Conservation (phyloP, 1,140 invertebrate genomes). For the Leptoteleia sp. region DNA sequence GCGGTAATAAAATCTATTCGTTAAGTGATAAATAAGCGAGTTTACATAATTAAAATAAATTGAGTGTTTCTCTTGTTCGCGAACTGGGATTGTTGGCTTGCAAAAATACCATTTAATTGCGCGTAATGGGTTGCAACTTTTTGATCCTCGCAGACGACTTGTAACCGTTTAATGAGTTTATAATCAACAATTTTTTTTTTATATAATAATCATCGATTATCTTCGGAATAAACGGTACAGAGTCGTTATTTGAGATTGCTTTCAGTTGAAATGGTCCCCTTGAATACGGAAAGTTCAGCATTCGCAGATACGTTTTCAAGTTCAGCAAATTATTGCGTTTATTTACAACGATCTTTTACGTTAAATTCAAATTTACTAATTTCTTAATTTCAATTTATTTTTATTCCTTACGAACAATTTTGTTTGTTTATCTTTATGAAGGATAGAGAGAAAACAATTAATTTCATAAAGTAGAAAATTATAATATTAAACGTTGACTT, state of each 20-base stretch:
- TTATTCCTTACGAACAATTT: too few species aligned
- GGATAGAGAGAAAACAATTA: too few species aligned
- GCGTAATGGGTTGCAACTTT: conserved; percentile 25
- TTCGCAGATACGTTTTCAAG: conserved; percentile 18
- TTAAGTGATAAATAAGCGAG: conserved; percentile 24
- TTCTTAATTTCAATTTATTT: too few species aligned
- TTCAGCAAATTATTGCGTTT: conserved; percentile 17
- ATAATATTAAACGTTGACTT: too few species aligned
- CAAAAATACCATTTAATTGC: conserved; percentile 30
- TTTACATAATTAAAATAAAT: conserved; percentile 41
- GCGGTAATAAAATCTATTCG: conserved; percentile 35
- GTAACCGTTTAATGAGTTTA: conserved; percentile 33
- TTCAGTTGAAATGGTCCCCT: conserved; percentile 22
- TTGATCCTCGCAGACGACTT: conserved; percentile 20
- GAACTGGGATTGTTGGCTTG: conserved; percentile 13
- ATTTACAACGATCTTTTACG: neutral
- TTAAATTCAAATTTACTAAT: too few species aligned
- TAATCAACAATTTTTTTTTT: conserved; percentile 29
- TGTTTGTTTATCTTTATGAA: too few species aligned
- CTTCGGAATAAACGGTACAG: conserved; percentile 25
- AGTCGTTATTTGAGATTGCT: conserved; percentile 15
- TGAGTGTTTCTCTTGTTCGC: conserved; percentile 21
- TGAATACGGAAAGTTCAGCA: conserved; percentile 24
- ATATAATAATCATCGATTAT: conserved; percentile 29
- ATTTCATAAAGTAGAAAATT: too few species aligned